These are phyloP conservation scores for Physocephala rufipes DNA, from an alignment of 2,888 invertebrate genomes.

Conservation along the genomic window DNA sequence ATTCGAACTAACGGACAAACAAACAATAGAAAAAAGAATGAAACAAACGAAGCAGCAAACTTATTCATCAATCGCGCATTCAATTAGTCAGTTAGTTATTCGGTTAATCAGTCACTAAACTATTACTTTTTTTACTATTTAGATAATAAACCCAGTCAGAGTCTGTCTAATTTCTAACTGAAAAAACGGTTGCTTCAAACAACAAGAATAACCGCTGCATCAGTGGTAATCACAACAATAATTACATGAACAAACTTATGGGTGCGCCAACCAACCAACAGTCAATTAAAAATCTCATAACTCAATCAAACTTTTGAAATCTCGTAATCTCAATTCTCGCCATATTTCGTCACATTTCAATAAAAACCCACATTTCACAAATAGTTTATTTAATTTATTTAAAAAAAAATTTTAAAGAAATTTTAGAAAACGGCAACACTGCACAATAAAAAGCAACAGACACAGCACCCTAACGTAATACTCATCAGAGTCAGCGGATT, in stretches of 20 bases:
- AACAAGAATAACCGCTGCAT: background rate
- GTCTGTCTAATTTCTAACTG: no score
- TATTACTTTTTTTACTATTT: background rate
- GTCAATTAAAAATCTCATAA: constrained; percentile 5
- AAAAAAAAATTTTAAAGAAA: background rate
- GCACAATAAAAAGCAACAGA: background rate
- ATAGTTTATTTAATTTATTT: background rate
- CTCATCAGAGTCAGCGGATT: background rate
- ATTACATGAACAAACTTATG: no score
- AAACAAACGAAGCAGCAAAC: background rate
- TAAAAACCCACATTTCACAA: background rate
- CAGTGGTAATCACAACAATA: background rate
- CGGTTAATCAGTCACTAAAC: background rate
- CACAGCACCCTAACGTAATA: background rate
- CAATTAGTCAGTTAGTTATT: background rate
- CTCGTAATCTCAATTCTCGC: background rate
- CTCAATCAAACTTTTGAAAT: background rate
- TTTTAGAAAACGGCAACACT: background rate
- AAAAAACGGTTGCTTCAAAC: constrained; percentile 5
- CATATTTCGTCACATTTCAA: constrained; percentile 17
- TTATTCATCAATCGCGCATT: background rate
- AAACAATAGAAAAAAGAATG: background rate
- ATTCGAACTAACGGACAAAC: no score
- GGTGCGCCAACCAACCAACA: background rate
- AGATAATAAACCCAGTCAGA: no score